Percentiles rank a stretch among this genome's conserved stretches.
Conservation (phyloP, 2,888 invertebrate species). For the Biston betularia region DNA sequence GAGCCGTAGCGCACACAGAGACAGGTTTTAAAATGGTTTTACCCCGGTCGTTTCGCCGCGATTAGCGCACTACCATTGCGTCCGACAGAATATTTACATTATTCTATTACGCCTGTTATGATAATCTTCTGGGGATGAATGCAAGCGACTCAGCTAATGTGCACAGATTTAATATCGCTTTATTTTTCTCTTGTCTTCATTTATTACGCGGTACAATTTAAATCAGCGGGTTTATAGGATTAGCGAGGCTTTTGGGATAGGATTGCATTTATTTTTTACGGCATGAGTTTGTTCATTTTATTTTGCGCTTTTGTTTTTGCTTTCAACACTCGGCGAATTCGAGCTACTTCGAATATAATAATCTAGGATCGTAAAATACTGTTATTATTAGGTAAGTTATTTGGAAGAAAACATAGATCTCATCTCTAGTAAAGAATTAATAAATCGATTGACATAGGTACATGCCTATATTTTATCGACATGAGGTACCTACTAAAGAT, state of each 20-base stretch:
- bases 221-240: constrained; percentile 47
- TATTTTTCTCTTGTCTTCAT: constrained; percentile 61
- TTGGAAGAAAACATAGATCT: too few species aligned
- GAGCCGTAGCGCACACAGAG: constrained; percentile 59
- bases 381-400: not conserved
- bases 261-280: constrained; percentile 40
- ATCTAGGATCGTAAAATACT: too few species aligned
- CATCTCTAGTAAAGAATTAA: too few species aligned
- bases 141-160: constrained; percentile 63
- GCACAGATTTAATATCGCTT: constrained; percentile 65
- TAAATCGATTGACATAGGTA: too few species aligned
- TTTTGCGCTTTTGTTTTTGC: constrained; percentile 33
- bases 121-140: constrained; percentile 76
- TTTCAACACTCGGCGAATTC: constrained; percentile 36
- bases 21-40: constrained; percentile 64
- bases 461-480: too few species aligned
- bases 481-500: too few species aligned
- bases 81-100: constrained; percentile 74
- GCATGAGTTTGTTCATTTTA: constrained; percentile 34
- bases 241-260: constrained; percentile 39
- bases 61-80: constrained; percentile 74
- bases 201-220: constrained; percentile 49
- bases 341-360: not conserved
- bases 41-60: constrained; percentile 68
- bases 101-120: constrained; percentile 79